phyloP scores from a whole-genome alignment of 1,140 invertebrate genomes.

The Cydia pomonella region DNA sequence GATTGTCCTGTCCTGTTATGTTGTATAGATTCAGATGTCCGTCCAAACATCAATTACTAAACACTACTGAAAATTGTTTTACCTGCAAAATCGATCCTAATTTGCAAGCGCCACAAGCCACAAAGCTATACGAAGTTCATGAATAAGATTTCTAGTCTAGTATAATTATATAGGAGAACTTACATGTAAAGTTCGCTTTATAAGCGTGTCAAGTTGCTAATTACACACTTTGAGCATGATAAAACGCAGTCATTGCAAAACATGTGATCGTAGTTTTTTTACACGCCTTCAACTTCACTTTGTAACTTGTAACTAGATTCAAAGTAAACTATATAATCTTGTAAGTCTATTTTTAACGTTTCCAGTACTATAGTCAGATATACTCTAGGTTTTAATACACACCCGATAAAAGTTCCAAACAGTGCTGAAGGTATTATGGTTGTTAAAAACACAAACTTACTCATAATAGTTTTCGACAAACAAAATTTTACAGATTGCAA shows the following conservation, averaged over 20 bases:
- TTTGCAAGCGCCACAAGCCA: neutral
- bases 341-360: too few relatives aligned
- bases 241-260: neutral
- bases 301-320: neutral
- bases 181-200: neutral
- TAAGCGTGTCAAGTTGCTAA: constrained; percentile 5
- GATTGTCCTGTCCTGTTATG: too few relatives aligned
- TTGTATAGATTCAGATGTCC: too few relatives aligned
- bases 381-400: too few relatives aligned
- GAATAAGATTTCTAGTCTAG: constrained; percentile 1
- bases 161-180: constrained; percentile 1
- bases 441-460: too few relatives aligned
- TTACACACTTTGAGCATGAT: constrained; percentile 4
- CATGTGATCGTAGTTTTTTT: neutral
- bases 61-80: too few relatives aligned
- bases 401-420: too few relatives aligned
- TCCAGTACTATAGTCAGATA: too few relatives aligned
- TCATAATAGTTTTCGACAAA: too few relatives aligned
- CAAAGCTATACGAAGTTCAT: neutral
- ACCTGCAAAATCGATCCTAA: neutral
- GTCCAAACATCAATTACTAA: too few relatives aligned
- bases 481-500: too few relatives aligned
- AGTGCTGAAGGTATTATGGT: too few relatives aligned
- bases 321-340: neutral
- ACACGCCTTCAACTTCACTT: neutral